Evolutionary conservation across 2,113 vertebrate species (phyloP).

Genomic region (Sterna hirundo): DNA sequence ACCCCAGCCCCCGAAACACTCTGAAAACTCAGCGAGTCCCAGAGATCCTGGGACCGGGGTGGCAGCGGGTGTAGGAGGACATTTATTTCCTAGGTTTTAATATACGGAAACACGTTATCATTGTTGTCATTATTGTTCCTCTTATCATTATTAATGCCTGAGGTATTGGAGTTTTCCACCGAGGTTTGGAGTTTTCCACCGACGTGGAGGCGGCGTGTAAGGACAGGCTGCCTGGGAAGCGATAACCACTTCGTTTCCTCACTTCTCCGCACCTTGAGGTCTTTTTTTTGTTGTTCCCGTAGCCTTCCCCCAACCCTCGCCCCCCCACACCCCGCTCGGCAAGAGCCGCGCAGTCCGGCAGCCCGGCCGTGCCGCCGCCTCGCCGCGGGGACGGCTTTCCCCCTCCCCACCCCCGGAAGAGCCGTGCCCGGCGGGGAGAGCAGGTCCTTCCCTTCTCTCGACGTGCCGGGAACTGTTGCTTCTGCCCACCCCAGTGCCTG

Average conservation of each 20-base stretch:
- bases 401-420: background rate
- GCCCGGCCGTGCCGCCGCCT: background rate
- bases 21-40: background rate
- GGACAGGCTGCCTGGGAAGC: background rate
- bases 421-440: background rate
- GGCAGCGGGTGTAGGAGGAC: background rate
- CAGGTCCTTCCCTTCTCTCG: background rate
- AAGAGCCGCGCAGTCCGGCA: background rate
- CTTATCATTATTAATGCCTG: background rate
- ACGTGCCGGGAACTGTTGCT: constrained; percentile 28
- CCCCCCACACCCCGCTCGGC: too few species aligned
- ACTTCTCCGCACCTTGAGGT: background rate
- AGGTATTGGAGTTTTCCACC: background rate
- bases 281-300: background rate
- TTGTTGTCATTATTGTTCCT: background rate
- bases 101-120: background rate
- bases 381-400: background rate
- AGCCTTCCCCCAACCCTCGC: background rate
- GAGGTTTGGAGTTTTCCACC: constrained; percentile 21
- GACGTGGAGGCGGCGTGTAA: background rate
- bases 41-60: background rate
- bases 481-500: background rate
- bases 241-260: background rate
- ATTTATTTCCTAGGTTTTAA: background rate
- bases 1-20: background rate